Evolutionary conservation across 2,113 vertebrate genomes (phyloP).

Genomic region (Hemiprocne comata): DNA sequence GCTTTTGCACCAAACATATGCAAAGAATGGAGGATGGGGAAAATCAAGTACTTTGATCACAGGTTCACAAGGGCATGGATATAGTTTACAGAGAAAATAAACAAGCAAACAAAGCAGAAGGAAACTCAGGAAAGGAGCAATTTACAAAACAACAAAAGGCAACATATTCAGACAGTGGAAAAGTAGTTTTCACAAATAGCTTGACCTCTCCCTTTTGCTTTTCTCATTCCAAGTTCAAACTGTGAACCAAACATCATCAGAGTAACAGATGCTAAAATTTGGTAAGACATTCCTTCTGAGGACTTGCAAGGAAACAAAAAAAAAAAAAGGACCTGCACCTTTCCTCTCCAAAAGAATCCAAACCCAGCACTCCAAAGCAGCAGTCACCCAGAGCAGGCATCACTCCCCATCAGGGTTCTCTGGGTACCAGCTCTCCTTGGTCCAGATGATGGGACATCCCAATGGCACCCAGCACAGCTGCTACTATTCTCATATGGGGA

Average conservation of each 20-base stretch:
- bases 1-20: too few species aligned
- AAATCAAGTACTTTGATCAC: neutral
- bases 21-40: neutral
- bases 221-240: neutral
- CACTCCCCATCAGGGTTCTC: fast-evolving
- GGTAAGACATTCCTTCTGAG: neutral
- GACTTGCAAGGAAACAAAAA: neutral
- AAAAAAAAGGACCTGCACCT: neutral
- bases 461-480: neutral
- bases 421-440: neutral
- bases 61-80: constrained; percentile 23
- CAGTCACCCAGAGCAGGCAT: fast-evolving
- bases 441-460: neutral
- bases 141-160: neutral
- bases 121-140: neutral
- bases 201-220: neutral
- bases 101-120: neutral
- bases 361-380: neutral
- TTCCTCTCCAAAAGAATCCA: neutral
- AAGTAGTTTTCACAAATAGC: neutral
- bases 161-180: neutral
- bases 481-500: neutral
- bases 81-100: neutral
- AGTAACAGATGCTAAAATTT: neutral
- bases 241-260: neutral